phyloP scores from a whole-genome alignment of 2,113 vertebrate genomes.

The Pituophis catenifer region DNA sequence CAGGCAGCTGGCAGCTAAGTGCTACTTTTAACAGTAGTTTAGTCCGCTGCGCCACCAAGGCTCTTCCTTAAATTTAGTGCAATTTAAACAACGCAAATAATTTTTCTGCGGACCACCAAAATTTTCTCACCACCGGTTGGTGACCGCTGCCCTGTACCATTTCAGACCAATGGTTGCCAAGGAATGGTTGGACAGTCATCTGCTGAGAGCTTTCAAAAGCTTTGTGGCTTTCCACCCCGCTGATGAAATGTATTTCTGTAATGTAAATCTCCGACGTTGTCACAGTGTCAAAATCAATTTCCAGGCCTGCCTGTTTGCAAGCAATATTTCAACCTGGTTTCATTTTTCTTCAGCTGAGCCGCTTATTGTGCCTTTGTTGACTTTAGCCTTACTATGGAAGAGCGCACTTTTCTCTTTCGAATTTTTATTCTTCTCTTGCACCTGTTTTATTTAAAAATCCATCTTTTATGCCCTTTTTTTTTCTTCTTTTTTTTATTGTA shows the following conservation, averaged over 20 bases:
- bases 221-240: not conserved
- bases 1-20: too few species aligned
- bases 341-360: not conserved
- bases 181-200: not conserved
- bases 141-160: too few species aligned
- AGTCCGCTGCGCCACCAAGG: too few species aligned
- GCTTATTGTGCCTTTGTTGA: not conserved
- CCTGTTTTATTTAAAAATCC: slow-evolving; percentile 30
- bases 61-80: too few species aligned
- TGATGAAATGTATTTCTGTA: not conserved
- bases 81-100: too few species aligned
- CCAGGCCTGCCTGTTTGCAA: not conserved
- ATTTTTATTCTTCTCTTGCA: slow-evolving; percentile 5
- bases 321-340: not conserved
- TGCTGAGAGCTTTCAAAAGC: not conserved
- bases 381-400: slow-evolving; percentile 1
- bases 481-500: slow-evolving; percentile 21
- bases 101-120: too few species aligned
- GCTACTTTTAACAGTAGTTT: too few species aligned
- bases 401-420: not conserved
- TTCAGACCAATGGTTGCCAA: not conserved
- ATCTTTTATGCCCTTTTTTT: slow-evolving; percentile 9
- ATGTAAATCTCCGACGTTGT: not conserved
- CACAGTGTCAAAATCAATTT: not conserved
- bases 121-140: too few species aligned